These are phyloP conservation scores for Monomorium pharaonis DNA, from an alignment of 1,140 invertebrate species.

Conservation along the genomic window DNA sequence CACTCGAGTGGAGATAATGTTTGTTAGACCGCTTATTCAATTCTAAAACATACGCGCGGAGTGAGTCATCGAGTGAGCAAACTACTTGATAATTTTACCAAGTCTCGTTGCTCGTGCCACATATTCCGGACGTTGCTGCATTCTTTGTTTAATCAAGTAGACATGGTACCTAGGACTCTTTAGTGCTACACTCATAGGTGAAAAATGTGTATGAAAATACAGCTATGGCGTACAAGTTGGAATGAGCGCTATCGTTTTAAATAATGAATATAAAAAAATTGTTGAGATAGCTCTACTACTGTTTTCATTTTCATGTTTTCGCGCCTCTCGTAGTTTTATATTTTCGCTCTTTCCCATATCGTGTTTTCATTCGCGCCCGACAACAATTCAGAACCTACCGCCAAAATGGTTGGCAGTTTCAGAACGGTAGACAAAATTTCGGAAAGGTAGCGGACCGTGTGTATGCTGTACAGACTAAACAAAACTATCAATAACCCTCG, in stretches of 20 bases:
- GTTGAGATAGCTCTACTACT: neutral
- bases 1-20: conserved; percentile 28
- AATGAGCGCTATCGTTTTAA: neutral
- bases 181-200: neutral
- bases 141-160: neutral
- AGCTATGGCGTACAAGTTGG: too few species aligned
- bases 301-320: conserved; percentile 39
- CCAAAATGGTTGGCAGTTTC: conserved; percentile 36
- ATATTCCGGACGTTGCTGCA: neutral
- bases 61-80: neutral
- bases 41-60: neutral
- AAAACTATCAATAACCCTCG: conserved; percentile 45
- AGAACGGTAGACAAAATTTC: conserved; percentile 17
- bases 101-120: neutral
- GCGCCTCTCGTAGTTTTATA: neutral
- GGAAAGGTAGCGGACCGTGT: neutral
- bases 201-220: neutral
- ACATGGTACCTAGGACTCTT: neutral
- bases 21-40: conserved; percentile 43
- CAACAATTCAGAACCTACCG: conserved; percentile 20
- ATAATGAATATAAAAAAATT: neutral
- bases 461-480: conserved; percentile 8
- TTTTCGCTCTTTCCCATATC: neutral
- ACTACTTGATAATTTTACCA: neutral
- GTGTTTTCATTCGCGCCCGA: conserved; percentile 10